A percentile compares a stretch with the other conserved stretches of the same genome.
These are phyloP conservation scores for Muschampia staudingeri DNA, from an alignment of 2,888 invertebrate species.

Conservation along the genomic window DNA sequence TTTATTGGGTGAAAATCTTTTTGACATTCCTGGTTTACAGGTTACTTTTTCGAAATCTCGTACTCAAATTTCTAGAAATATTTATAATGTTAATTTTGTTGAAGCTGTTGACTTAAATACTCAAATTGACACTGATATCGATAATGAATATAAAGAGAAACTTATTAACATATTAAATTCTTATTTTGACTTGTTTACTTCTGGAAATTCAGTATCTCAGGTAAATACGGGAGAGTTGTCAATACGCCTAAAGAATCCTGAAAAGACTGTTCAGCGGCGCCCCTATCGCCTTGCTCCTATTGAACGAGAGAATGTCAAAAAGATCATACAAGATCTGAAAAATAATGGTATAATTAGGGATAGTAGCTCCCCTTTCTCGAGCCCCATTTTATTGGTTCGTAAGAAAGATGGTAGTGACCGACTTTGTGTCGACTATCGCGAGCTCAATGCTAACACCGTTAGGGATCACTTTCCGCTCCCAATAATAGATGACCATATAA, in stretches of 20 bases:
- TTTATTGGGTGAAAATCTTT: background rate
- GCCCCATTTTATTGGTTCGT: background rate
- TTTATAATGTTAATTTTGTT: background rate
- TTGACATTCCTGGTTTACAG: background rate
- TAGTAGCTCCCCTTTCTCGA: constrained; percentile 8
- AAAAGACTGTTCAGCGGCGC: background rate
- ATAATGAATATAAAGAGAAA: background rate
- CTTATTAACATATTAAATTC: background rate
- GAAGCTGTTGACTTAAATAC: background rate
- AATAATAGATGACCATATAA: constrained; percentile 1
- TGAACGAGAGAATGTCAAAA: background rate
- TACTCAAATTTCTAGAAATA: background rate
- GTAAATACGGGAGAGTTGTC: background rate
- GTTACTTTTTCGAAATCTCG: background rate
- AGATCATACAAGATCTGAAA: background rate
- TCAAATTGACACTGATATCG: background rate
- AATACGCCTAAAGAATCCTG: background rate
- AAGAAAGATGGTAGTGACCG: constrained; percentile 4
- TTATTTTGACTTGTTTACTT: background rate
- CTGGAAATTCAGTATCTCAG: background rate
- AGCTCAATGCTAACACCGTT: constrained; percentile 23
- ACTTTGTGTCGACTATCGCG: constrained; percentile 17
- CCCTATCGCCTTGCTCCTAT: background rate
- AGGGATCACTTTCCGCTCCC: constrained; percentile 3
- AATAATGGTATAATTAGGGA: background rate